These are phyloP conservation scores for Smutsia temminckii DNA, from an alignment of 2,797 vertebrate species.

Conservation along the genomic window DNA sequence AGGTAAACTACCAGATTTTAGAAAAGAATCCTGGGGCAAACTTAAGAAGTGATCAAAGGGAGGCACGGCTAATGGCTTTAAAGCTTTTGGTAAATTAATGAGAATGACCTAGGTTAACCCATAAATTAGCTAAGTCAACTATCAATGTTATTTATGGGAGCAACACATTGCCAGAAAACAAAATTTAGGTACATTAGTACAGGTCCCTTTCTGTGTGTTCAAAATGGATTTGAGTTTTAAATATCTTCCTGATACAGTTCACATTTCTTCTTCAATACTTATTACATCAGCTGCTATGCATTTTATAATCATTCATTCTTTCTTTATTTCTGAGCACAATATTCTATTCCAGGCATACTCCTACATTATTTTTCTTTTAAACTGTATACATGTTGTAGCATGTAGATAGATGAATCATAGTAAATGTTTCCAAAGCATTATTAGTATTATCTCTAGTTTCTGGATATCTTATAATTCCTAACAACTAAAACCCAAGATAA, in stretches of 20 bases:
- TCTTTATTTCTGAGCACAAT: neutral
- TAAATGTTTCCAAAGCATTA: neutral
- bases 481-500: neutral
- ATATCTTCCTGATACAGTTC: neutral
- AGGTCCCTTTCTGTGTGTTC: neutral
- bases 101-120: conserved; percentile 68
- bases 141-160: conserved; percentile 67
- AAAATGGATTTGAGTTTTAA: neutral
- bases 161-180: conserved; percentile 48
- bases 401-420: neutral
- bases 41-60: conserved; percentile 76
- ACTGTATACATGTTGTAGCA: neutral
- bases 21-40: conserved; percentile 76
- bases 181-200: conserved; percentile 37
- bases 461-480: neutral
- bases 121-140: conserved; percentile 72
- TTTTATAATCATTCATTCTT: neutral
- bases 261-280: neutral
- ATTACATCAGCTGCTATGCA: neutral
- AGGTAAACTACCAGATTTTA: conserved; percentile 72
- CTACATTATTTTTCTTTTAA: conserved; percentile 30
- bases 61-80: conserved; percentile 72
- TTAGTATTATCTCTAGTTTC: neutral
- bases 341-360: neutral
- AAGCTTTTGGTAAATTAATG: conserved; percentile 76